These are phyloP conservation scores for Apodemia mormo DNA, from an alignment of 2,888 invertebrate genomes.

Conservation along the genomic window DNA sequence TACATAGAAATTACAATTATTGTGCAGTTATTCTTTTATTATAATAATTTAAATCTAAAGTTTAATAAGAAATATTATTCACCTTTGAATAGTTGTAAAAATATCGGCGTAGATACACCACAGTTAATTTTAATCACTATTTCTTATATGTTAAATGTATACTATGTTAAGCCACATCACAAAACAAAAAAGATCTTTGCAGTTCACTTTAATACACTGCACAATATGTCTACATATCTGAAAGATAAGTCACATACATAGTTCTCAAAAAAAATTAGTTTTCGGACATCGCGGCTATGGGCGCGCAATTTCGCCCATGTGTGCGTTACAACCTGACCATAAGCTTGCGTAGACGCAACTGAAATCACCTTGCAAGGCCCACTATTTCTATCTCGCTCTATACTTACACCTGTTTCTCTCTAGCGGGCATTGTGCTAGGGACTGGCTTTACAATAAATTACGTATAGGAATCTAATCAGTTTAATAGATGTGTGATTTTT, in stretches of 20 bases:
- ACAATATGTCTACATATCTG: conserved; percentile 21
- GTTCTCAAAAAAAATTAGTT: conserved; percentile 43
- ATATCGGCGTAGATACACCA: conserved; percentile 20
- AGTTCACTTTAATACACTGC: conserved; percentile 25
- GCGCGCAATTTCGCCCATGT: conserved; percentile 52
- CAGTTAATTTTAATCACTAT: conserved; percentile 14
- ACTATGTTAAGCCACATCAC: conserved; percentile 21
- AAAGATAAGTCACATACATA: conserved; percentile 3
- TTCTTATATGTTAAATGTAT: conserved; percentile 3
- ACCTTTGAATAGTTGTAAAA: conserved; percentile 20
- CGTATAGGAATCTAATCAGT: conserved; percentile 80
- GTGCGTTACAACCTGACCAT: conserved; percentile 71
- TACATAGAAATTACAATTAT: background rate
- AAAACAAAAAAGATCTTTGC: conserved; percentile 18
- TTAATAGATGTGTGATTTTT: conserved; percentile 78
- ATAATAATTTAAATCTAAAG: background rate
- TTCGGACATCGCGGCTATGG: conserved; percentile 55
- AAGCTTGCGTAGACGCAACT: conserved; percentile 79
- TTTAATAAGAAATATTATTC: background rate
- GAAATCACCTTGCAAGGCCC: conserved; percentile 82
- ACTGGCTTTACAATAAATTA: conserved; percentile 76
- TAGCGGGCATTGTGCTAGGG: conserved; percentile 76
- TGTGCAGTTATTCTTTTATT: background rate
- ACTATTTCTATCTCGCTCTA: conserved; percentile 66
- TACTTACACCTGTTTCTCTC: conserved; percentile 55